Evolutionary conservation across 1,140 invertebrate species (phyloP), one percentile per base, ranked within the genome.

Genomic region (Reticulitermes speratus): DNA sequence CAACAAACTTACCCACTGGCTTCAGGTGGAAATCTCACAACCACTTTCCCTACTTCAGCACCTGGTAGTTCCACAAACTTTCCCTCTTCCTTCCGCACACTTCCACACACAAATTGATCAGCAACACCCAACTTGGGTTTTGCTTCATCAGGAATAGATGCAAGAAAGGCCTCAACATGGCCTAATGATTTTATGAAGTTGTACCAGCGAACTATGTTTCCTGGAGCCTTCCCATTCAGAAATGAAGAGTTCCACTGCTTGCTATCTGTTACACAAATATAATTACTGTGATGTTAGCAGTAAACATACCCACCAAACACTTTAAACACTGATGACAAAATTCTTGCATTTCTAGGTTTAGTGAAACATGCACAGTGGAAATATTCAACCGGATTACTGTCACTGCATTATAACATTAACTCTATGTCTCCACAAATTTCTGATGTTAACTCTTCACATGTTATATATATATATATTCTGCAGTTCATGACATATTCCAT

Each of bases 21-120:
- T 93, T 99, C 99, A 84, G 99, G 99, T 81, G 99, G 99, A 91
- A 99, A 99, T 88, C 99, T 92, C 0, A 99, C 91, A 84, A 96
- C 94, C 82, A 97, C 98, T 92, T 99, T 97, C 81, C 98, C 98
- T 93, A 97, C 96, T 91, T 99, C 97, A 84, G 98, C 98, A 84
- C 97, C 97, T 14, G 98, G 98, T 65, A 99, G 92, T 65, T 99
- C 98, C 86, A 99, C 94, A 92, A 99, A 99, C 92, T 99, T 99
- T 45, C 98, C 98, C 90, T 98, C 97, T 88, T 96, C 94, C 87
- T 95, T 95, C 30, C 93, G 91, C 65, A 83, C 83, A 86, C 87
- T n/a, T 52, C 59, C 48, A n/a, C 81, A 86, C 14, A 55, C 52
- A 38, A n/a, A 48, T 55, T 82, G 16, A 38, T 69, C 82, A 85